Evolutionary conservation across 2,113 vertebrate species (phyloP).

Genomic region (Trematocara marginatum): DNA sequence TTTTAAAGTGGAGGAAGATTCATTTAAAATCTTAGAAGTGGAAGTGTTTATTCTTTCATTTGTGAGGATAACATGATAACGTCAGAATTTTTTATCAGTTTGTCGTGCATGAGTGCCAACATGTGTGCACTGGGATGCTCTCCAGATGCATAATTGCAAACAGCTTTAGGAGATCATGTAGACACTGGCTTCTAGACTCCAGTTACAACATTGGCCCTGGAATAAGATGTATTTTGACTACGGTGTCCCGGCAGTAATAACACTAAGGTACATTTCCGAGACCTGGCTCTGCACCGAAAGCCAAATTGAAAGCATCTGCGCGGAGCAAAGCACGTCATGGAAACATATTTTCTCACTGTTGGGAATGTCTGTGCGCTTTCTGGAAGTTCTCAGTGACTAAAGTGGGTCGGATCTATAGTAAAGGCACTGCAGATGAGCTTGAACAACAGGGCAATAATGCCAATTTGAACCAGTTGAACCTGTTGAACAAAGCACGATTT

Average conservation of each 20-base stretch:
- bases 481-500: neutral
- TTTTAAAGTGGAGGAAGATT: neutral
- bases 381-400: conserved; percentile 1
- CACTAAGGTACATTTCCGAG: conserved; percentile 53
- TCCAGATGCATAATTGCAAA: conserved; percentile 34
- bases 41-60: neutral
- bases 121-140: neutral
- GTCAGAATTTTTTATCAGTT: conserved; percentile 13
- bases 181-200: conserved; percentile 4
- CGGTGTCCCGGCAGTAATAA: conserved; percentile 52
- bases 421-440: neutral
- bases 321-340: conserved; percentile 47
- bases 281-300: conserved; percentile 30
- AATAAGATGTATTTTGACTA: conserved; percentile 48
- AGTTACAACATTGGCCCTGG: conserved; percentile 27
- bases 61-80: neutral
- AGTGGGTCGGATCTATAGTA: neutral
- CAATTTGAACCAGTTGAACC: neutral
- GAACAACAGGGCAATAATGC: neutral
- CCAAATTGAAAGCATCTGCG: conserved; percentile 68
- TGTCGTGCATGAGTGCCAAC: conserved; percentile 19
- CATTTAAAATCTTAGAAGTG: neutral
- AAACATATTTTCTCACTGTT: conserved; percentile 29
- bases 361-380: conserved; percentile 29
- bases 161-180: conserved; percentile 4